These are phyloP conservation scores for Selene dorsalis DNA, from an alignment of 2,797 vertebrate genomes.

Conservation along the genomic window DNA sequence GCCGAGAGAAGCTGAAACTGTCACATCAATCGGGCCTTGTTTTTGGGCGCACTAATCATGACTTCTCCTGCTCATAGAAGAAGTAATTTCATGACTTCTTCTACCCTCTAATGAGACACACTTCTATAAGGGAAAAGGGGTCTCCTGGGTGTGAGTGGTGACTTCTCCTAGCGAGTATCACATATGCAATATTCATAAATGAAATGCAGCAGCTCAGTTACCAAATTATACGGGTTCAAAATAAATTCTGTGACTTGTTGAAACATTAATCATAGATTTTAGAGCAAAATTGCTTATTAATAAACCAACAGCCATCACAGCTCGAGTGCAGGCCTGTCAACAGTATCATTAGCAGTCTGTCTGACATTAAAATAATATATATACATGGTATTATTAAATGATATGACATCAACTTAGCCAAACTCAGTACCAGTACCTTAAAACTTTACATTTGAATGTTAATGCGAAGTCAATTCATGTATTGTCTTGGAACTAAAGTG, in stretches of 20 bases:
- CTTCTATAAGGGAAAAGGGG: background rate
- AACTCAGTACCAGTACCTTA: background rate
- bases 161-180: background rate
- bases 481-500: background rate
- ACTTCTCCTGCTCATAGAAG: no score
- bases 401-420: background rate
- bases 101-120: constrained; percentile 29
- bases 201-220: constrained; percentile 9
- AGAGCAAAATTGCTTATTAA: background rate
- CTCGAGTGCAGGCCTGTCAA: background rate
- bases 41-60: constrained; percentile 21
- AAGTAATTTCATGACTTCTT: no score
- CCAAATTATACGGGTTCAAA: background rate
- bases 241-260: background rate
- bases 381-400: background rate
- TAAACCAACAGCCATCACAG: background rate
- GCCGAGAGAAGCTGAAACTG: constrained; percentile 49
- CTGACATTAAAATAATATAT: background rate
- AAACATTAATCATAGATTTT: background rate
- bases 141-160: background rate
- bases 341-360: background rate
- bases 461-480: background rate
- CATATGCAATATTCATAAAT: background rate
- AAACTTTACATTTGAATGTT: background rate
- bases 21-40: constrained; percentile 56